Evolutionary conservation across 2,888 invertebrate genomes (phyloP), one percentile per base, ranked within the genome.

Genomic region (Caenorhabditis uteleia): DNA sequence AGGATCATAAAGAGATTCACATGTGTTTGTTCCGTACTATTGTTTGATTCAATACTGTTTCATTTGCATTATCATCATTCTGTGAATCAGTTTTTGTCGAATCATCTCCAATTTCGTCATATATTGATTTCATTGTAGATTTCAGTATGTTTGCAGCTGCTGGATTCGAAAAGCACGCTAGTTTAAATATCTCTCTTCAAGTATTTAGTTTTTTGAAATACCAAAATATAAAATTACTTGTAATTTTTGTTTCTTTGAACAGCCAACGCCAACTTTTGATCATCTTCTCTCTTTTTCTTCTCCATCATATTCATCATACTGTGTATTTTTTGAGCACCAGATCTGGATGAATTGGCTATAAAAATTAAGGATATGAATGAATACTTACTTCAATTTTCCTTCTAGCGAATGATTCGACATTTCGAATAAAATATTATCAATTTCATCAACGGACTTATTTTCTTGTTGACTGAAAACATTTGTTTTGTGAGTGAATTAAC

Each of bases 121-220:
- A 3, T 16, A 59, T 36, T n/a, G 8, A 8, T 18, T n/a, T 44
- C 44, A 59, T 43, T 2, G 59, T 53, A 0, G 36, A 16, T 21
- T 39, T 47, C 23, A 59, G 34, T 16, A 59, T 34, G 5, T 18
- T 31, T 8, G 29, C 29, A 18, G 59, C 59, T 0, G 47, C 14
- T 18, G 53, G 53, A 36, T 39, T 53, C 21, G 59, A 59, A 18
- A 48, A 42, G 25, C 59, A 53, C 1, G 59, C 59, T 47, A 48
- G 14, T 27, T 59, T 59, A 53, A 59, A 59, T 10, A 59, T 4
- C 20, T 53, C 53, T 59, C 59, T 59, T 36, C 16, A 53, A 59
- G 18, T 23, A 10, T 3, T 12, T n/a, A 20, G 26, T 7, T 27
- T 25, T n/a, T 16, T 29, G 5, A 1, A 21, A 43, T 21, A 23